These are phyloP conservation scores for Ondatra zibethicus DNA, from an alignment of 2,113 vertebrate species.

Conservation along the genomic window DNA sequence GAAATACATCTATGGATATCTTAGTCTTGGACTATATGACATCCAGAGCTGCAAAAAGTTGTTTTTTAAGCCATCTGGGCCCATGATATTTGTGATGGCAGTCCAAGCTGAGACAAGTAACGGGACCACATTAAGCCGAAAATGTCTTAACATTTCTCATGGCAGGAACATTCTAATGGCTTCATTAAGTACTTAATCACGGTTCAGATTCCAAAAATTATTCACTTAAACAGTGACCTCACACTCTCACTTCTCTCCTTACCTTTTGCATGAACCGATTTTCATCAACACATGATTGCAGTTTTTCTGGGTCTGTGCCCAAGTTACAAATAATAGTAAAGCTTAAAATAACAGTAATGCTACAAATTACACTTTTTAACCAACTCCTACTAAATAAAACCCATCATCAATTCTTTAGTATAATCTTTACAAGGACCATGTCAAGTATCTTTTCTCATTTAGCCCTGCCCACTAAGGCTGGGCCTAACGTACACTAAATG, in stretches of 20 bases:
- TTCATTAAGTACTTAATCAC: conserved; percentile 45
- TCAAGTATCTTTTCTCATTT: conserved; percentile 22
- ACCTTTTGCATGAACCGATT: conserved; percentile 39
- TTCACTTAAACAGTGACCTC: conserved; percentile 42
- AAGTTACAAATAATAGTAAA: conserved; percentile 27
- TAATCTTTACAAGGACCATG: not conserved
- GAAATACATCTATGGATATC: not conserved
- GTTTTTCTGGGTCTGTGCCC: not conserved
- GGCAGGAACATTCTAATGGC: conserved; percentile 16
- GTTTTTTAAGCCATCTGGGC: not conserved
- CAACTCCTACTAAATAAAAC: conserved; percentile 29
- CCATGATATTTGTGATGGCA: not conserved
- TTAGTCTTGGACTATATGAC: not conserved
- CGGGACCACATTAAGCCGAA: not conserved
- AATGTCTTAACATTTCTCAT: not conserved
- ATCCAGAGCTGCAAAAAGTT: not conserved
- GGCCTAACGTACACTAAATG: not conserved
- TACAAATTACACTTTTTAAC: not conserved
- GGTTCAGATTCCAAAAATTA: conserved; percentile 36
- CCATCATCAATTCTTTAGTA: not conserved
- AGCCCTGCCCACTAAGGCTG: not conserved
- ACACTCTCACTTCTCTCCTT: not conserved
- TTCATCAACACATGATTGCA: not conserved
- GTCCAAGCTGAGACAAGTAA: not conserved
- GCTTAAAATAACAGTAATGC: not conserved